phyloP scores from a whole-genome alignment of 2,797 vertebrate genomes.

The Tolypeutes matacus region DNA sequence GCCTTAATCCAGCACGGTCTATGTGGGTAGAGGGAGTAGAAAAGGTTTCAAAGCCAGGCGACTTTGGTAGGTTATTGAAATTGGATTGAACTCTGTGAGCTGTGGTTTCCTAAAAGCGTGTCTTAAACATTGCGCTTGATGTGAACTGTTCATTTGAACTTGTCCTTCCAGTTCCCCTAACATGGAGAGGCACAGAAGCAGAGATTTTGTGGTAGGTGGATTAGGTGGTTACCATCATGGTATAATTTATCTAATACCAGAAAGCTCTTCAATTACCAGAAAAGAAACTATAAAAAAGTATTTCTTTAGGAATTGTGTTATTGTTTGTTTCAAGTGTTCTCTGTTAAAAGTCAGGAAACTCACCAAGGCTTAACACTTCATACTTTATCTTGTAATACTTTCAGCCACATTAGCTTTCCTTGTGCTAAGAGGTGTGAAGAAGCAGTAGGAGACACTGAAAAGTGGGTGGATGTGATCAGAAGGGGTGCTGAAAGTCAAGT shows the following conservation, averaged over 20 bases:
- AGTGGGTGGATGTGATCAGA: not conserved
- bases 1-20: not conserved
- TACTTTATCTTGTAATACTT: not conserved
- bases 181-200: not conserved
- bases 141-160: not conserved
- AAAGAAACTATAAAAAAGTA: not conserved
- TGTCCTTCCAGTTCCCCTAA: conserved; percentile 48
- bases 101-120: conserved; percentile 50
- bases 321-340: conserved; percentile 19
- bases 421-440: not conserved
- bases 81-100: not conserved
- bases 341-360: not conserved
- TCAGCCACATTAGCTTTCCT: not conserved
- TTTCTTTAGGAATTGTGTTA: conserved; percentile 48
- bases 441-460: not conserved
- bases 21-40: not conserved
- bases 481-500: not conserved
- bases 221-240: not conserved
- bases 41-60: conserved; percentile 19
- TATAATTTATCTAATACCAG: not conserved
- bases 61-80: conserved; percentile 1
- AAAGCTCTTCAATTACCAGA: conserved; percentile 24
- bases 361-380: not conserved
- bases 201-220: not conserved
- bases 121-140: not conserved